These are phyloP conservation scores for Gnathonemus echidnorhynchus DNA, from an alignment of 2,113 vertebrate species.

Conservation along the genomic window DNA sequence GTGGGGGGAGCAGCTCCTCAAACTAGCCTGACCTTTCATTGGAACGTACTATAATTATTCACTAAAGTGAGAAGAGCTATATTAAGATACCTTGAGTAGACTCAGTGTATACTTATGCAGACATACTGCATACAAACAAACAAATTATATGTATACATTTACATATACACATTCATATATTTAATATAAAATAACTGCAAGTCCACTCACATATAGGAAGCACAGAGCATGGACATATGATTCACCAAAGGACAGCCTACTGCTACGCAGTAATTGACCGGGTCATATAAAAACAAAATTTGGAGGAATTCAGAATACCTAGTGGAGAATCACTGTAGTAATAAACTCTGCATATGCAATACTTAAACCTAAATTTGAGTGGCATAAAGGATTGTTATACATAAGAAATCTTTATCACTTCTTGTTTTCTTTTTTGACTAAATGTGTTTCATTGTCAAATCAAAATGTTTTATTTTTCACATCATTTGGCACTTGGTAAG, in stretches of 20 bases:
- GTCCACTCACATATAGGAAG: background rate
- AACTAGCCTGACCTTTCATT: background rate
- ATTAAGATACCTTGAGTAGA: background rate
- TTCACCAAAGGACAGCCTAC: background rate
- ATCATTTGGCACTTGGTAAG: background rate
- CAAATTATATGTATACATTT: background rate
- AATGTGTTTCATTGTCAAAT: background rate
- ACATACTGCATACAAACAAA: background rate
- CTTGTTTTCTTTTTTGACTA: background rate
- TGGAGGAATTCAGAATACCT: background rate
- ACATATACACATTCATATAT: background rate
- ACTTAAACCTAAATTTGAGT: background rate
- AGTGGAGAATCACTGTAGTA: background rate
- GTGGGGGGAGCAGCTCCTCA: too few relatives aligned
- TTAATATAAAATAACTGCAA: background rate
- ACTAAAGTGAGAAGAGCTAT: background rate
- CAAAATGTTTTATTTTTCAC: background rate
- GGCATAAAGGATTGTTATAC: background rate
- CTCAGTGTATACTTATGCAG: background rate
- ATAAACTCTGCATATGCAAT: background rate
- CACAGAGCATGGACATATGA: background rate
- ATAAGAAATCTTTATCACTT: background rate
- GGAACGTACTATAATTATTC: background rate
- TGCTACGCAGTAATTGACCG: background rate
- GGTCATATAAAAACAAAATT: background rate